These are phyloP conservation scores for Erebia ligea DNA, from an alignment of 2,888 invertebrate genomes.

Conservation along the genomic window DNA sequence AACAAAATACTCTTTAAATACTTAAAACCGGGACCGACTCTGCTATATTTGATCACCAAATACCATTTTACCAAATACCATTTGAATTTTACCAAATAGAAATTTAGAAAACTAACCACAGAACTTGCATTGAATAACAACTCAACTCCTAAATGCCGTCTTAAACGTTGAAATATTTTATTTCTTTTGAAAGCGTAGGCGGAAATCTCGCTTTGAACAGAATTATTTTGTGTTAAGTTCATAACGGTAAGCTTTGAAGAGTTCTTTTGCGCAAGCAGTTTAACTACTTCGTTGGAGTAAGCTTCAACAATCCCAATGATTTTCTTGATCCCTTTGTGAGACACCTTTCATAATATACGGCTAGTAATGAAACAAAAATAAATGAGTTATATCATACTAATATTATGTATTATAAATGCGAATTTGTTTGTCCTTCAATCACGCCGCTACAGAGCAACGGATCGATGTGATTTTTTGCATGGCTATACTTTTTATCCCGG, in stretches of 20 bases:
- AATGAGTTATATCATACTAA: too few species aligned
- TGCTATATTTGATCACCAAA: too few species aligned
- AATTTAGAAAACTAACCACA: not conserved
- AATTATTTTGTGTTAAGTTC: conserved; percentile 3
- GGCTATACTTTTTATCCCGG: too few species aligned
- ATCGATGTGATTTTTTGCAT: too few species aligned
- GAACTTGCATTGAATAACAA: not conserved
- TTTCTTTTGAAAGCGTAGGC: not conserved
- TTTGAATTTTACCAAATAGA: too few species aligned
- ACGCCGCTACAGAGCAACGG: too few species aligned
- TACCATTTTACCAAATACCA: too few species aligned
- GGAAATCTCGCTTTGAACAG: not conserved
- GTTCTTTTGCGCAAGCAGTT: not conserved
- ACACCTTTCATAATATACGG: not conserved
- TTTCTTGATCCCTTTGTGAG: not conserved
- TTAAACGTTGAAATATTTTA: not conserved
- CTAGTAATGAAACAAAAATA: too few species aligned
- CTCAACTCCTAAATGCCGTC: not conserved
- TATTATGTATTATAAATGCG: too few species aligned
- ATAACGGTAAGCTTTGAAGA: conserved; percentile 5
- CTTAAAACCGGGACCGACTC: too few species aligned
- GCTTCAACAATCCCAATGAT: not conserved
- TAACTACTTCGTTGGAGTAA: not conserved
- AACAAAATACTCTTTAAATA: too few species aligned
- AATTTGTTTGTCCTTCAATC: too few species aligned